Conservation (phyloP, 1,140 invertebrate genomes). For the Heliconius himera region DNA sequence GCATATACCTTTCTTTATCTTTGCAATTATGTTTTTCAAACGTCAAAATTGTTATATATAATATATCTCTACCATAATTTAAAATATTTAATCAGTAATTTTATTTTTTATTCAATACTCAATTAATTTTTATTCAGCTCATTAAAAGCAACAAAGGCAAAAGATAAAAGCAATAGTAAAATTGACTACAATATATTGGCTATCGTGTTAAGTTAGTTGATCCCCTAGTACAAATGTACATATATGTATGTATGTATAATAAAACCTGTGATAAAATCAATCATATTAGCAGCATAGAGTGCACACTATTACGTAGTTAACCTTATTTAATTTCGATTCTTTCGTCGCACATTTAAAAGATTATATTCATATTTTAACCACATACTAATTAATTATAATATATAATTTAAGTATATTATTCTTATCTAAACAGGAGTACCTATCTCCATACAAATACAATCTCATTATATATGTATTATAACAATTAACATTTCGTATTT, state of each 20-base stretch:
- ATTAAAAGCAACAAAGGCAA: background rate
- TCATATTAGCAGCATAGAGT: slow-evolving; percentile 17
- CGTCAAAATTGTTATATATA: background rate
- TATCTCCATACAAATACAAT: slow-evolving; percentile 28
- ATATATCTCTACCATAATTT: too few species aligned
- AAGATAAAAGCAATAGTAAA: slow-evolving; percentile 21
- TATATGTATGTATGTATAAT: slow-evolving; percentile 16
- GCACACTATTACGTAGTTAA: slow-evolving; percentile 17
- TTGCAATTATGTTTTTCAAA: background rate
- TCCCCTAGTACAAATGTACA: slow-evolving; percentile 23
- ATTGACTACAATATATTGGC: slow-evolving; percentile 32
- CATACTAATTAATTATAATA: slow-evolving; percentile 12
- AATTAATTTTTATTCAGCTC: background rate
- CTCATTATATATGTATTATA: slow-evolving; percentile 43
- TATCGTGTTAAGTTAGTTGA: slow-evolving; percentile 26
- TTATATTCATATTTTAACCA: slow-evolving; percentile 24
- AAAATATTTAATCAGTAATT: background rate
- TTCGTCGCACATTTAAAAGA: slow-evolving; percentile 22
- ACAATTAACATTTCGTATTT: slow-evolving; percentile 69
- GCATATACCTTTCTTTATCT: background rate
- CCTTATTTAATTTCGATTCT: slow-evolving; percentile 25
- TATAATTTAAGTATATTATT: slow-evolving; percentile 21
- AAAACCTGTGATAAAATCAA: slow-evolving; percentile 16
- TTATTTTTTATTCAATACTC: background rate
- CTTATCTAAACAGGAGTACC: slow-evolving; percentile 30